Percentiles rank a stretch among this genome's conserved stretches.
Conservation (phyloP, 1,140 invertebrate species). For the Microvelia longipes region DNA sequence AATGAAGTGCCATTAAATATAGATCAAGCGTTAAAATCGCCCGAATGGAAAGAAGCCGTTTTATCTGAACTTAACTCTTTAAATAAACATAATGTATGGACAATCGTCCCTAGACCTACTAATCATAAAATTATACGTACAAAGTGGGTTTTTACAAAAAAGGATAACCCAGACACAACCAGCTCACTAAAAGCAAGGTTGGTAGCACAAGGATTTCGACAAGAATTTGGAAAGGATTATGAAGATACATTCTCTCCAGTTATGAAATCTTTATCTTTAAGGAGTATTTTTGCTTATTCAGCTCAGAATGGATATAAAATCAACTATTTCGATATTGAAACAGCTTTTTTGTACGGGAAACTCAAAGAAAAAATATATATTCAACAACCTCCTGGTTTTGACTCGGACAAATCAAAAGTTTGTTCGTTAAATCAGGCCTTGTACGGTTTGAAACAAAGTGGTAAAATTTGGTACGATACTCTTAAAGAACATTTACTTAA, state of each 20-base stretch:
- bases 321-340: background rate
- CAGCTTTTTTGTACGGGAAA: background rate
- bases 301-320: background rate
- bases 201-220: background rate
- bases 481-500: background rate
- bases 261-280: background rate
- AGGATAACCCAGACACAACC: background rate
- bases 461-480: background rate
- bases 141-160: background rate
- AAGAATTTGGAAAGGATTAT: background rate
- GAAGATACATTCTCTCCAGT: background rate
- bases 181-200: background rate
- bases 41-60: background rate
- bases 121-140: background rate
- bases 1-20: too few species aligned
- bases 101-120: background rate
- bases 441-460: background rate
- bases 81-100: background rate
- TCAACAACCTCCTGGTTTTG: background rate
- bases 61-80: background rate
- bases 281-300: background rate
- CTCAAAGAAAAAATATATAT: background rate
- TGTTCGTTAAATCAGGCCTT: background rate
- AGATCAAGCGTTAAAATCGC: too few species aligned
- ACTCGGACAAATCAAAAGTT: background rate